These are phyloP conservation scores for Cavia aperea DNA, from an alignment of 2,113 vertebrate species.

Conservation along the genomic window DNA sequence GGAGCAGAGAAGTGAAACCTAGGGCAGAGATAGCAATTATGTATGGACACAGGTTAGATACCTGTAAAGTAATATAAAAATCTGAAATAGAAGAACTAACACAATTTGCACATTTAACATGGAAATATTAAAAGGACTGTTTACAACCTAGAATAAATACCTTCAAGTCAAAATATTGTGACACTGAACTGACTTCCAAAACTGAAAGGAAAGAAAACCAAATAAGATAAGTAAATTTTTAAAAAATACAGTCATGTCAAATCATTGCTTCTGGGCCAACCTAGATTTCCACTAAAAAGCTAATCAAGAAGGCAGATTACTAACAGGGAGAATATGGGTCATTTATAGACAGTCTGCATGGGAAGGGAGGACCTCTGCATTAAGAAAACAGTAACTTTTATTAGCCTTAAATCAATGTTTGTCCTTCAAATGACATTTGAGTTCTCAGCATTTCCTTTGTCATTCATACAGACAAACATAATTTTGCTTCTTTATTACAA, in stretches of 20 bases:
- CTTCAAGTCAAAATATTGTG: neutral
- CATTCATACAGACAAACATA: neutral
- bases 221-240: neutral
- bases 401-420: neutral
- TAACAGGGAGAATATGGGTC: neutral
- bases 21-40: neutral
- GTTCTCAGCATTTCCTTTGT: neutral
- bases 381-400: neutral
- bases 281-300: neutral
- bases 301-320: neutral
- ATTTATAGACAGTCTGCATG: neutral
- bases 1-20: neutral
- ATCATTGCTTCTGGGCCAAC: neutral
- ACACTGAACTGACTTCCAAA: neutral
- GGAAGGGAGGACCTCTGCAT: neutral
- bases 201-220: neutral
- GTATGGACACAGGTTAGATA: neutral
- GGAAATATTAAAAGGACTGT: neutral
- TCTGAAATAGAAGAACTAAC: neutral
- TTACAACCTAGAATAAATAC: neutral
- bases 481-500: slow-evolving; percentile 3
- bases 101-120: neutral
- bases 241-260: neutral
- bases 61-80: neutral
- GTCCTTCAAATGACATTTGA: neutral